Evolutionary conservation across 2,888 invertebrate species (phyloP).

Genomic region (Dendrolimus pini): DNA sequence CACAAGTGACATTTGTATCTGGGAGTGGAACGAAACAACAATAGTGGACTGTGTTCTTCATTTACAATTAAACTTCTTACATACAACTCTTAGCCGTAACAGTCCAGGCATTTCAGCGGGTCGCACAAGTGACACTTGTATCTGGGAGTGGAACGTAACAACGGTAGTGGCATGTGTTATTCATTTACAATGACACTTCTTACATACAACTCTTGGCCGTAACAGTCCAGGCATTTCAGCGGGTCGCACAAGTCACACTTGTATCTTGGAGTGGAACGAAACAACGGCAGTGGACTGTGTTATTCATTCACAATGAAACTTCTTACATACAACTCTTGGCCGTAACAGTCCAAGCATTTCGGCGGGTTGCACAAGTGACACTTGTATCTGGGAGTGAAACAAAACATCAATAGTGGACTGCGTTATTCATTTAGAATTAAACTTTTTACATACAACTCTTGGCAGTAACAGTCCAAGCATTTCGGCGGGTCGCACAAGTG

Average conservation of each 20-base stretch:
- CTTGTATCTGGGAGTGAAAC: constrained; percentile 69
- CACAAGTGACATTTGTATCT: constrained; percentile 86
- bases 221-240: constrained; percentile 75
- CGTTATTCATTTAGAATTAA: constrained; percentile 30
- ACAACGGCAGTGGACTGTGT: too few relatives aligned
- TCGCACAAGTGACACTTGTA: constrained; percentile 88
- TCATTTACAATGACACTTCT: too few relatives aligned
- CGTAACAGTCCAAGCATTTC: constrained; percentile 70
- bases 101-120: constrained; percentile 77
- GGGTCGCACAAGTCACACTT: constrained; percentile 87
- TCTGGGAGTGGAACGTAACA: constrained; percentile 32
- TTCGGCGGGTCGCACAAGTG: constrained; percentile 84
- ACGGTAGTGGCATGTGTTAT: too few relatives aligned
- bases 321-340: constrained; percentile 70
- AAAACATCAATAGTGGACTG: constrained; percentile 37
- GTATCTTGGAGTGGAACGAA: constrained; percentile 54
- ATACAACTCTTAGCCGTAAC: constrained; percentile 72
- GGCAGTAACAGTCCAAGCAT: constrained; percentile 72
- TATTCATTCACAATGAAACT: constrained; percentile 30
- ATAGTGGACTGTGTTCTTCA: too few relatives aligned
- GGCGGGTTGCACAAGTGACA: constrained; percentile 86
- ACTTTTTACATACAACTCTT: constrained; percentile 59
- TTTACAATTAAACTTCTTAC: constrained; percentile 32
- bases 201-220: too few relatives aligned
- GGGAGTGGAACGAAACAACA: constrained; percentile 3